Evolutionary conservation across 2,113 vertebrate species (phyloP), one percentile per base, ranked within the genome.

Genomic region (Phoenicopterus ruber): DNA sequence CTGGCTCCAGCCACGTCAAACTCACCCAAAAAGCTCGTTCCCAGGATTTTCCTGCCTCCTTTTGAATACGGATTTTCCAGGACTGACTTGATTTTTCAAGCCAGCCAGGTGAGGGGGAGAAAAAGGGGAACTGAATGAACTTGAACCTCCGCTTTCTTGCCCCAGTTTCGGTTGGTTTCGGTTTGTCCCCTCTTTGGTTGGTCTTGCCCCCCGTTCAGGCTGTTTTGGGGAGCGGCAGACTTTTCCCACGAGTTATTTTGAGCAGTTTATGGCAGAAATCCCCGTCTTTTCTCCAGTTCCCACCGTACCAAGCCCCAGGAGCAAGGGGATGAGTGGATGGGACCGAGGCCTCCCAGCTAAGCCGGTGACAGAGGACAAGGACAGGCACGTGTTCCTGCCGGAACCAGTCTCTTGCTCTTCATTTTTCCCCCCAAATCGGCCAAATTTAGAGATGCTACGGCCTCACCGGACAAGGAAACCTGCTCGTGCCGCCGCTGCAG

Each of bases 401-500:
- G 20, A 65, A 6, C 24, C 49, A 50, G 22, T 10, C 25, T 63
- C 29, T 50, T 82, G 38, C 20, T 70, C 9, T 59, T 86, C 6
- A 46, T 52, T 58, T 42, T 47, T 10, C 7, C 7, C 25, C 24
- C 6, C 1, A 14, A 47, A 70, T 40, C 29, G 70, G 69, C 28
- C 55, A 52, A 58, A 70, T 5, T 32, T 40, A 36, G 29, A 34
- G 50, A 17, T 18, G 34, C 29, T 46, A 6, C 24, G 32, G 11
- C 28, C 22, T 34, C 61, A 63, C 36, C 1, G 4, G 44, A 44
- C 26, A 29, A 17, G 54, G n/a, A 67, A 81, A 82, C 18, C 13
- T 28, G 9, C 28, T 81, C 2, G 0, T 1, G 3, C 18, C 3
- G 5, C 24, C 1, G 4, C 40, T 49, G 38, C 28, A 36, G 36